Evolutionary conservation across 2,113 vertebrate genomes (phyloP), one percentile per base, ranked within the genome.

Genomic region (Monopterus albus): DNA sequence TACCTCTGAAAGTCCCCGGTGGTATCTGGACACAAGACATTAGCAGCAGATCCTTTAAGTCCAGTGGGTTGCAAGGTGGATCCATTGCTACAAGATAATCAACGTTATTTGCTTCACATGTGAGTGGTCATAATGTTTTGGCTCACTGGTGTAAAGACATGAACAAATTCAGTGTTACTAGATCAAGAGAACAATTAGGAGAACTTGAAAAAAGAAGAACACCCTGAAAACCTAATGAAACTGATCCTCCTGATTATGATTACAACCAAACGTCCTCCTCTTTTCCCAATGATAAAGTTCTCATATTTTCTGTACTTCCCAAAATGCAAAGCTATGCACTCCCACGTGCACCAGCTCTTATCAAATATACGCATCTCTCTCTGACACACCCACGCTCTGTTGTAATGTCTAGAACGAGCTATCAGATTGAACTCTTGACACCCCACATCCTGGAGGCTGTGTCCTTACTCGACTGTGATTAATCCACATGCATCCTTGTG

Each of bases 341-440:
- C n/a, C 53, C 15, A 29, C 57, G 65, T 42, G 17, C 63, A 53
- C 21, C 7, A 6, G 28, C 39, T 52, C 62, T 84, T 70, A 84
- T 86, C 79, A 53, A 39, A 42, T 33, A 71, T 81, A 68, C n/a
- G n/a, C 45, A 39, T 46, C 49, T 40, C 45, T 70, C 58, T 58
- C 17, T 55, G 31, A 2, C 14, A 46, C 59, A 75, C 51, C 23
- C 55, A 46, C 51, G 36, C 59, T 51, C 23, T 28, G 62, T 40
- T 81, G 66, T 63, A 59, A 65, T 60, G 56, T 81, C 59, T 68
- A 28, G 36, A 61, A 71, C 42, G 6, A 57, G 23, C 86, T 85
- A 86, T 89, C 87, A 77, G 73, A 81, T 78, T 75, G 62, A 83
- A 82, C 78, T 65, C 57, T 66, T 11, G n/a, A 36, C 29, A 35